Conservation (phyloP, 2,113 vertebrate species). For the Catagonus wagneri region DNA sequence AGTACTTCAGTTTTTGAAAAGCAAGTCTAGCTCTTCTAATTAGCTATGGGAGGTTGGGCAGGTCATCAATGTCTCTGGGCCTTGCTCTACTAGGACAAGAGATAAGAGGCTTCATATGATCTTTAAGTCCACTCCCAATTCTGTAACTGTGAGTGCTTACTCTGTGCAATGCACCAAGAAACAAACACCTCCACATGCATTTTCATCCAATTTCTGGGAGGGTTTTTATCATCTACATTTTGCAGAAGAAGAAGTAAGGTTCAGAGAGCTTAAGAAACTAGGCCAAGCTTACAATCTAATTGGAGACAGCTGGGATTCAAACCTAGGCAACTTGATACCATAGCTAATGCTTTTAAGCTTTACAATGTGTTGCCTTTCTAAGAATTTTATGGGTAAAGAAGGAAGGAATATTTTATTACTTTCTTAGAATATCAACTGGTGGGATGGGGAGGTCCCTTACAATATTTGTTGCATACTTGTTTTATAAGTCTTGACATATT, state of each 20-base stretch:
- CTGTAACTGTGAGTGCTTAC: not conserved
- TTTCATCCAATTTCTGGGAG: not conserved
- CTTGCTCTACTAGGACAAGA: not conserved
- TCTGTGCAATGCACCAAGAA: not conserved
- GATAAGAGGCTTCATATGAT: not conserved
- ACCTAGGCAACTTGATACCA: not conserved
- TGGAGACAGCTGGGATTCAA: not conserved
- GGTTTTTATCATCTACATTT: not conserved
- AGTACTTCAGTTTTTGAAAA: constrained; percentile 9
- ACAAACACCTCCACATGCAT: not conserved
- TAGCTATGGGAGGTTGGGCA: not conserved
- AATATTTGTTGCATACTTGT: not conserved
- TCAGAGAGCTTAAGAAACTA: not conserved
- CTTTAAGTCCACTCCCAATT: not conserved
- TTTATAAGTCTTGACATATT: constrained; percentile 44
- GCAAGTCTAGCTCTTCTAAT: not conserved
- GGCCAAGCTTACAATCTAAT: not conserved
- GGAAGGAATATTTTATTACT: not conserved
- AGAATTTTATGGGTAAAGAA: constrained; percentile 30
- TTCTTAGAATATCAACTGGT: not conserved
- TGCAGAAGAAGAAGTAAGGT: constrained; percentile 1
- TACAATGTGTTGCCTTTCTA: not conserved
- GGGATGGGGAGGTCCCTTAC: not conserved
- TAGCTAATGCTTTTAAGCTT: constrained; percentile 21
- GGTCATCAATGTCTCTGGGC: not conserved